Evolutionary conservation across 2,797 vertebrate species (phyloP).

Genomic region (Australoheros facetus): DNA sequence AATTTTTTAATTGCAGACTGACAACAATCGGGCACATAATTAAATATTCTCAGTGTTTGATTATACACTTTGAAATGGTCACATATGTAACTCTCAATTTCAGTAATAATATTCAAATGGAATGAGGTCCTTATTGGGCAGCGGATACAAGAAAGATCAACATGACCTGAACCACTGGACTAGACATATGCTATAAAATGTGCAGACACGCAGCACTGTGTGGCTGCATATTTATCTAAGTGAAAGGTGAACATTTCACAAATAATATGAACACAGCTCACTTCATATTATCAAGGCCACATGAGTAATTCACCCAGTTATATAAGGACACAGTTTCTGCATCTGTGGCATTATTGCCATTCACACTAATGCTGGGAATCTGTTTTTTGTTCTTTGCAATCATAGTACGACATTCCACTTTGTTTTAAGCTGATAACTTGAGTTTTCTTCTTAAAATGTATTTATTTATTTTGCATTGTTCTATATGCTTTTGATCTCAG

Average conservation of each 20-base stretch:
- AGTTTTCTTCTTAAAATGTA: neutral
- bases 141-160: neutral
- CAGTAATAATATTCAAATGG: neutral
- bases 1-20: neutral
- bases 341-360: neutral
- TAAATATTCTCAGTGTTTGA: neutral
- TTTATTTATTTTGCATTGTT: neutral
- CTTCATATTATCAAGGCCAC: constrained; percentile 5
- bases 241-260: neutral
- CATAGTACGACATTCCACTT: neutral
- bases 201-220: neutral
- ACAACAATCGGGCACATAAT: neutral
- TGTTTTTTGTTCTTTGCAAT: neutral
- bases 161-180: neutral
- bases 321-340: neutral
- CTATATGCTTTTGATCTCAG: neutral
- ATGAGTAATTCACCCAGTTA: constrained; percentile 4
- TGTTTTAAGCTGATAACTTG: neutral
- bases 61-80: neutral
- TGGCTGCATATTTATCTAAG: neutral
- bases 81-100: no score
- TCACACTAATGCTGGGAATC: neutral
- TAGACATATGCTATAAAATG: neutral
- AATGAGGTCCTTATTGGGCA: neutral
- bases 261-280: neutral